Evolutionary conservation across 1,140 invertebrate genomes (phyloP).

Genomic region (Brachionus calyciflorus): DNA sequence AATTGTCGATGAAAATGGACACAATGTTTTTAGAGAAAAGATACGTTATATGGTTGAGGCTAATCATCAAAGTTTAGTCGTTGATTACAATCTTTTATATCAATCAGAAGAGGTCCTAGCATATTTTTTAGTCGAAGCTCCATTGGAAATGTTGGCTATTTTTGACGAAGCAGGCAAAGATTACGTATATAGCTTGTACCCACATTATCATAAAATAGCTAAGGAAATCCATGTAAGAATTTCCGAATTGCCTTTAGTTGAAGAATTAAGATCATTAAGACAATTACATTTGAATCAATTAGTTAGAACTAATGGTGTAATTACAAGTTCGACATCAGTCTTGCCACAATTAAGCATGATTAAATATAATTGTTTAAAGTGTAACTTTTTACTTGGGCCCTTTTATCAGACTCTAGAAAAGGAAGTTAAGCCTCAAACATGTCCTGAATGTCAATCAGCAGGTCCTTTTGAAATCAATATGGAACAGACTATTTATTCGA

Average conservation of each 20-base stretch:
- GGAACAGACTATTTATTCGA: conserved; percentile 90
- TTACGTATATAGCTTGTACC: conserved; percentile 87
- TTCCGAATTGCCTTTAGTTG: conserved; percentile 86
- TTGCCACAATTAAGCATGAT: conserved; percentile 89
- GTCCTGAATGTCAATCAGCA: conserved; percentile 93
- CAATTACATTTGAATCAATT: conserved; percentile 93
- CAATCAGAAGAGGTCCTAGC: conserved; percentile 85
- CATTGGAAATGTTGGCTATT: conserved; percentile 87
- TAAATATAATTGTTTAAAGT: conserved; percentile 96
- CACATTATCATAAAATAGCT: conserved; percentile 89
- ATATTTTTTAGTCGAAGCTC: conserved; percentile 94
- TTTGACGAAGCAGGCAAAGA: conserved; percentile 84
- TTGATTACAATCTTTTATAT: conserved; percentile 87
- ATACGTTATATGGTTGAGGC: conserved; percentile 90
- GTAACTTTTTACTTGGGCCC: conserved; percentile 88
- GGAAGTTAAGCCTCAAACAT: conserved; percentile 90
- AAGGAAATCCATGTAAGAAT: conserved; percentile 84
- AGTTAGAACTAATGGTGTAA: conserved; percentile 85
- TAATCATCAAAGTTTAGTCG: conserved; percentile 77
- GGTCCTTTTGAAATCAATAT: conserved; percentile 80
- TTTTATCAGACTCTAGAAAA: conserved; percentile 83
- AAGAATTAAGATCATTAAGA: conserved; percentile 77
- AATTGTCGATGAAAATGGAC: conserved; percentile 71
- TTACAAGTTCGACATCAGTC: conserved; percentile 90
- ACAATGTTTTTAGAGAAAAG: conserved; percentile 84